phyloP scores from a whole-genome alignment of 1,140 invertebrate species.

The Physella acuta region DNA sequence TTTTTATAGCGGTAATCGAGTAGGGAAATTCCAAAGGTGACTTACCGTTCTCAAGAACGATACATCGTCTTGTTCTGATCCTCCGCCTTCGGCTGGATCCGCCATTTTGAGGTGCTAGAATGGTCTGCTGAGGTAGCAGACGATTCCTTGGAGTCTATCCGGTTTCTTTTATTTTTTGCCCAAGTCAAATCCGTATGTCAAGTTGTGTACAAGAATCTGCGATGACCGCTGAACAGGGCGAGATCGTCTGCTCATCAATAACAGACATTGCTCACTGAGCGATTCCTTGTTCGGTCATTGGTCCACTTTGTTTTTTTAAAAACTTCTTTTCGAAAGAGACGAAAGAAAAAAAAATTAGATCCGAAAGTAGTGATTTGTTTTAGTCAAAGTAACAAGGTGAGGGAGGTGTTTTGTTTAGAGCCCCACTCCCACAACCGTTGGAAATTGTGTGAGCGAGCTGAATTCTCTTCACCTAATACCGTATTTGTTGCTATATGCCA shows the following conservation, averaged over 20 bases:
- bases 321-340: conserved; percentile 3
- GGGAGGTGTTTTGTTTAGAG: background rate
- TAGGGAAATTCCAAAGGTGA: background rate
- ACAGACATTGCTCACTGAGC: background rate
- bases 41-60: conserved; percentile 49
- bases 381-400: conserved; percentile 11
- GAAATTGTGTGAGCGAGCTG: background rate
- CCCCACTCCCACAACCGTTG: background rate
- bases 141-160: background rate
- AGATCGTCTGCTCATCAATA: background rate
- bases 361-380: conserved; percentile 4
- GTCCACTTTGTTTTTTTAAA: background rate
- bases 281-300: background rate
- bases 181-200: conserved; percentile 9
- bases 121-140: conserved; percentile 1
- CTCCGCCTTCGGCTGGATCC: conserved; percentile 41
- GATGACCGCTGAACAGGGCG: background rate
- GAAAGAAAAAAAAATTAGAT: conserved; percentile 8
- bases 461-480: too few relatives aligned
- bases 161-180: background rate
- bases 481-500: too few relatives aligned
- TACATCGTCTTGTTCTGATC: conserved; percentile 49
- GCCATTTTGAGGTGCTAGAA: conserved; percentile 35
- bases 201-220: background rate
- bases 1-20: background rate